Evolutionary conservation across 2,888 invertebrate genomes (phyloP).

Genomic region (Mechanitis messenoides): DNA sequence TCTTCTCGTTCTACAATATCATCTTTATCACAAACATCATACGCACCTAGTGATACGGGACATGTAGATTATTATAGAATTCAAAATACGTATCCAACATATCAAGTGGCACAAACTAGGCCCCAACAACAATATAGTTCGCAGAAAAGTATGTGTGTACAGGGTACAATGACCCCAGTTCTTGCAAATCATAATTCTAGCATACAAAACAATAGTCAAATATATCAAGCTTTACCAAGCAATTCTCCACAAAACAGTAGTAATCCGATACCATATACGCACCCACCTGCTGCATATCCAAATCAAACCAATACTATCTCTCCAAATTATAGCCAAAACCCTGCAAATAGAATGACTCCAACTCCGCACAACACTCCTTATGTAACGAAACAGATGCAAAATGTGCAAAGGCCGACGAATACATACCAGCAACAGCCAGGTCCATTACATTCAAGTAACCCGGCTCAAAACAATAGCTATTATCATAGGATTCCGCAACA

Average conservation of each 20-base stretch:
- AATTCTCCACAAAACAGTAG: constrained; percentile 48
- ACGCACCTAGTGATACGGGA: constrained; percentile 48
- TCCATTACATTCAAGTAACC: constrained; percentile 55
- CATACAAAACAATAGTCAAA: constrained; percentile 46
- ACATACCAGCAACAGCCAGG: constrained; percentile 59
- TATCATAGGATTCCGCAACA: constrained; percentile 63
- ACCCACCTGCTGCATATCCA: constrained; percentile 56
- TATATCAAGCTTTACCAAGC: constrained; percentile 58
- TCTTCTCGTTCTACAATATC: constrained; percentile 72
- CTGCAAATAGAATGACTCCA: constrained; percentile 62
- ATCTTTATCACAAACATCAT: constrained; percentile 65
- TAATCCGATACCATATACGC: constrained; percentile 62
- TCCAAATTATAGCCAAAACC: constrained; percentile 65
- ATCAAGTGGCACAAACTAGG: constrained; percentile 56
- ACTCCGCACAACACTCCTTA: constrained; percentile 53
- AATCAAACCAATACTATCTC: constrained; percentile 57
- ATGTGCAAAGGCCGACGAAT: constrained; percentile 54
- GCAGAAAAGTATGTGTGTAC: constrained; percentile 54
- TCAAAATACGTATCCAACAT: constrained; percentile 58
- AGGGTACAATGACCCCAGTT: constrained; percentile 52
- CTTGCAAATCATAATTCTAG: constrained; percentile 44
- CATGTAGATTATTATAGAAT: constrained; percentile 62
- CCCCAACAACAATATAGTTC: constrained; percentile 56
- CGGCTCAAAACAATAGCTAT: constrained; percentile 58
- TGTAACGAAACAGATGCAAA: constrained; percentile 50